Evolutionary conservation across 2,888 invertebrate genomes (phyloP).

Genomic region (Drosophila anomelani): DNA sequence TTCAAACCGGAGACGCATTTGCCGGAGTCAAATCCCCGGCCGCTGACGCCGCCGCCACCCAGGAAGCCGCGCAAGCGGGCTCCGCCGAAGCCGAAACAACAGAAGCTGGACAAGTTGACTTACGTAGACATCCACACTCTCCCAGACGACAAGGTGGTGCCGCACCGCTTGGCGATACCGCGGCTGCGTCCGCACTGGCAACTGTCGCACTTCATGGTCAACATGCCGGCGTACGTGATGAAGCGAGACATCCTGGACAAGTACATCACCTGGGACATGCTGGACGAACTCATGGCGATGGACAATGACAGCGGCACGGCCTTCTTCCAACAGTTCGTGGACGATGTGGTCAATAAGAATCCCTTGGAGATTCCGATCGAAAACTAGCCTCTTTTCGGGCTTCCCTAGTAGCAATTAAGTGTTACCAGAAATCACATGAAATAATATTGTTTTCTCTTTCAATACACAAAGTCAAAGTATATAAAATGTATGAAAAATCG

Average conservation of each 20-base stretch:
- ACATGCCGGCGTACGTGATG: not conserved
- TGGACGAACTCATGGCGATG: constrained; percentile 1
- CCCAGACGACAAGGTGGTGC: not conserved
- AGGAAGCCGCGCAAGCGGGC: not conserved
- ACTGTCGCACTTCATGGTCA: not conserved
- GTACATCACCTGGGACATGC: constrained; percentile 1
- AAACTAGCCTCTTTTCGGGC: not conserved
- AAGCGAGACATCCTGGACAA: not conserved
- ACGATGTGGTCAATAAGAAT: not conserved
- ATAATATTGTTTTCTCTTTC: not conserved
- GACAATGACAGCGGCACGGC: not conserved
- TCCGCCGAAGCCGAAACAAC: not conserved
- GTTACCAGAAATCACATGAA: no score
- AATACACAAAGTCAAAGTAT: not conserved
- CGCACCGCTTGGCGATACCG: not conserved
- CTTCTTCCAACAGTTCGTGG: not conserved
- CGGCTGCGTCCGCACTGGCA: constrained; percentile 9
- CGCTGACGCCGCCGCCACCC: not conserved
- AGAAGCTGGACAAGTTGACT: no score
- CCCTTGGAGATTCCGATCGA: not conserved
- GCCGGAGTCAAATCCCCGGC: not conserved
- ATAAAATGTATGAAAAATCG: not conserved
- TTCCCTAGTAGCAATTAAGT: not conserved
- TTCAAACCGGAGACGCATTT: not conserved
- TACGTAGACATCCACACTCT: not conserved